Conservation (phyloP, 2,113 vertebrate species). For the Brevimyrus niger region DNA sequence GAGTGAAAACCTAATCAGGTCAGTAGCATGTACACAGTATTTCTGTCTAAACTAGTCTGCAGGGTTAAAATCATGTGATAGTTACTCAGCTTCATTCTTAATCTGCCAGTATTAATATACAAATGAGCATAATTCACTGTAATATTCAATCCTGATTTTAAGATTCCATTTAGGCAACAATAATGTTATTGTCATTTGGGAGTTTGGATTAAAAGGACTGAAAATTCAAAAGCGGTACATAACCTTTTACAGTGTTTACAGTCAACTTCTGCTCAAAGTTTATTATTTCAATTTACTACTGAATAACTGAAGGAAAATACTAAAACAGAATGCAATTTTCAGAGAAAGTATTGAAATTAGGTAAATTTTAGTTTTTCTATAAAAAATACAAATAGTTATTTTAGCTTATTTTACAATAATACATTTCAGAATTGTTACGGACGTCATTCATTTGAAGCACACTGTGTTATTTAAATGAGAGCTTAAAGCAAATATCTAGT, state of each 20-base stretch:
- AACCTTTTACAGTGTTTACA: not conserved
- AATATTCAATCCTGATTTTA: no score
- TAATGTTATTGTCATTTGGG: not conserved
- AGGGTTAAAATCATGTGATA: not conserved
- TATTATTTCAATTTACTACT: not conserved
- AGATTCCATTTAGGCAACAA: not conserved
- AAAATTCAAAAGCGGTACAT: not conserved
- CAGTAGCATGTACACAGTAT: not conserved
- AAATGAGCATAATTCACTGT: not conserved
- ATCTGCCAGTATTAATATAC: not conserved
- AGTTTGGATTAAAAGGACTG: not conserved
- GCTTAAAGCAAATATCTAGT: not conserved
- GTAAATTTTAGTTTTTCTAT: not conserved
- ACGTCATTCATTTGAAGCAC: not conserved
- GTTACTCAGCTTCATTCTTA: not conserved
- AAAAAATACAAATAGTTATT: not conserved
- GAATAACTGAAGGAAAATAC: not conserved
- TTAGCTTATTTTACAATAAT: not conserved
- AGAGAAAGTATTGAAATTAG: not conserved
- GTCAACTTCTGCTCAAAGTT: not conserved
- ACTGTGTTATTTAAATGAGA: not conserved
- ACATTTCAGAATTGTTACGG: not conserved
- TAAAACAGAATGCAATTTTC: no score
- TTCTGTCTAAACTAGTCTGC: not conserved
- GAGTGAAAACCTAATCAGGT: slow-evolving; percentile 32